phyloP scores from a whole-genome alignment of 1,140 invertebrate genomes.

The Paracyclopina nana region DNA sequence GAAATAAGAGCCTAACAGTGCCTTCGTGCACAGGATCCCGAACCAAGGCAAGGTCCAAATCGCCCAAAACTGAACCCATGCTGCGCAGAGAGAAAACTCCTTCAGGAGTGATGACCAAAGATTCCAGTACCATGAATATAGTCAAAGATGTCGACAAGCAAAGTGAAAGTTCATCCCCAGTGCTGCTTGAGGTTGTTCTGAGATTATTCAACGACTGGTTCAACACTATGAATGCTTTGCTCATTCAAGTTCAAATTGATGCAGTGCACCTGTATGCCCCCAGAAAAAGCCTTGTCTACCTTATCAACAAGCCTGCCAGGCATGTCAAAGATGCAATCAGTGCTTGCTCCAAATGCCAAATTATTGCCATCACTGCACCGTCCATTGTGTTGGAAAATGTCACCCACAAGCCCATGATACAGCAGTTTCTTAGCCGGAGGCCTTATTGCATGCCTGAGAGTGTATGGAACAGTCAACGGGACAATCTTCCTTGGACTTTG shows the following conservation, averaged over 20 bases:
- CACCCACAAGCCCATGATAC: conserved; percentile 5
- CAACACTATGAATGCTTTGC: background rate
- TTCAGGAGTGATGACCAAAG: too few species aligned
- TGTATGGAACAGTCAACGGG: background rate
- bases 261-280: background rate
- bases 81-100: too few species aligned
- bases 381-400: background rate
- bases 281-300: background rate
- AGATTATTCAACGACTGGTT: background rate
- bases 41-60: too few species aligned
- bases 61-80: too few species aligned
- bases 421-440: conserved; percentile 2
- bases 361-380: background rate
- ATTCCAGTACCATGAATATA: too few species aligned
- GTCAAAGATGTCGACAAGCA: too few species aligned
- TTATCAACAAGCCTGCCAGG: background rate
- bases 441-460: background rate
- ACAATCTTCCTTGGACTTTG: conserved; percentile 4
- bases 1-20: too few species aligned
- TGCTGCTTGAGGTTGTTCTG: background rate
- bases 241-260: background rate
- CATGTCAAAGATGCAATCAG: background rate
- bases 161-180: too few species aligned
- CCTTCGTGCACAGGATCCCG: too few species aligned
- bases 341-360: background rate